Percentiles rank a stretch among this genome's conserved stretches.
phyloP scores from a whole-genome alignment of 1,140 invertebrate genomes.

The Octopus sinensis region DNA sequence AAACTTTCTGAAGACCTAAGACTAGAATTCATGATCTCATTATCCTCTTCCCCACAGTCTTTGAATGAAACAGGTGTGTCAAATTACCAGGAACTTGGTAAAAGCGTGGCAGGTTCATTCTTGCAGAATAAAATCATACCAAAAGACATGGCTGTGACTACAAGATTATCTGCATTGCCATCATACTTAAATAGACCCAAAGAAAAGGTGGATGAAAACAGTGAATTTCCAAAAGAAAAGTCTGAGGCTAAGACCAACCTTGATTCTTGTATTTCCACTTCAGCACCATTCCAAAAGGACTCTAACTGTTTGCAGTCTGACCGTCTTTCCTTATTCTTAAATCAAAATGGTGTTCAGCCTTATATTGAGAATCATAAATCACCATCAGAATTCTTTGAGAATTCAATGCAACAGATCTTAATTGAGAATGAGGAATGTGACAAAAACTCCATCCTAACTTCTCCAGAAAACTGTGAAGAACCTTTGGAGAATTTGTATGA shows the following conservation, averaged over 20 bases:
- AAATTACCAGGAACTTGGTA: background rate
- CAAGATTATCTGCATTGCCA: background rate
- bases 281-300: background rate
- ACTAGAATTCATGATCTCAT: background rate
- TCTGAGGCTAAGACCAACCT: background rate
- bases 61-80: background rate
- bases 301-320: background rate
- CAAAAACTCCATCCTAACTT: background rate
- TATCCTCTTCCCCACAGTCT: background rate
- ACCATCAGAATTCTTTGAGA: background rate
- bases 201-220: background rate
- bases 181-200: background rate
- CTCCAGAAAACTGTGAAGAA: background rate
- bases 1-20: background rate
- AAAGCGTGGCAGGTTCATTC: background rate
- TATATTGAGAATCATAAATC: conserved; percentile 6
- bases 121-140: background rate
- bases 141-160: background rate
- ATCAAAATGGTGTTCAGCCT: background rate
- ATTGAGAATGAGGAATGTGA: background rate
- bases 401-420: background rate
- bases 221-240: background rate
- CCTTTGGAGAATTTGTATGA: background rate
- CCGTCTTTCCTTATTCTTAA: background rate
- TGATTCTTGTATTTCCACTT: background rate